Evolutionary conservation across 2,113 vertebrate species (phyloP).

Genomic region (Carassius carassius): DNA sequence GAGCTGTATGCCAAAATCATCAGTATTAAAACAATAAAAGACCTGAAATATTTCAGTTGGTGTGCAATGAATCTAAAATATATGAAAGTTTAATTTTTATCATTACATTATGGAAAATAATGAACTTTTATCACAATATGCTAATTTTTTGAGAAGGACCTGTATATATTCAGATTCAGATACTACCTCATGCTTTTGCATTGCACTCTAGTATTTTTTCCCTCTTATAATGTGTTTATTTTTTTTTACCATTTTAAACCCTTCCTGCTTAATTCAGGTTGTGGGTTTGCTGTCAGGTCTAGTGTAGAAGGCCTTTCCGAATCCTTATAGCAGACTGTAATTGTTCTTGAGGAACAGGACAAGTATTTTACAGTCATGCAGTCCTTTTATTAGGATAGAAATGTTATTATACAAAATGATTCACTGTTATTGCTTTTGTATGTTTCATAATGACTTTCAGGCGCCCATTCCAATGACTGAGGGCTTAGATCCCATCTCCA

Average conservation of each 20-base stretch:
- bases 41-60: too few relatives aligned
- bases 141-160: too few relatives aligned
- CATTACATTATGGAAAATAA: too few relatives aligned
- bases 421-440: background rate
- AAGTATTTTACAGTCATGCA: background rate
- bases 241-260: background rate
- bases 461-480: constrained; percentile 73
- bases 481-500: constrained; percentile 73
- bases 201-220: background rate
- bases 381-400: background rate
- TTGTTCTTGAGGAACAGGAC: too few relatives aligned
- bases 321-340: background rate
- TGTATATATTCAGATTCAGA: background rate
- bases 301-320: background rate
- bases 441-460: constrained; percentile 54
- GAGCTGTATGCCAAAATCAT: too few relatives aligned
- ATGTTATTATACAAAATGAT: background rate
- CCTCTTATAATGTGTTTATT: background rate
- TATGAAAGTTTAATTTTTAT: too few relatives aligned
- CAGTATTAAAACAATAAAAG: too few relatives aligned
- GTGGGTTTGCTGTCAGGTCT: background rate
- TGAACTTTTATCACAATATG: too few relatives aligned
- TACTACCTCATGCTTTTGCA: background rate
- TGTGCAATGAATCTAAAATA: too few relatives aligned
- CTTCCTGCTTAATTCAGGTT: background rate